phyloP scores from a whole-genome alignment of 1,140 invertebrate species.

The Phthorimaea operculella region DNA sequence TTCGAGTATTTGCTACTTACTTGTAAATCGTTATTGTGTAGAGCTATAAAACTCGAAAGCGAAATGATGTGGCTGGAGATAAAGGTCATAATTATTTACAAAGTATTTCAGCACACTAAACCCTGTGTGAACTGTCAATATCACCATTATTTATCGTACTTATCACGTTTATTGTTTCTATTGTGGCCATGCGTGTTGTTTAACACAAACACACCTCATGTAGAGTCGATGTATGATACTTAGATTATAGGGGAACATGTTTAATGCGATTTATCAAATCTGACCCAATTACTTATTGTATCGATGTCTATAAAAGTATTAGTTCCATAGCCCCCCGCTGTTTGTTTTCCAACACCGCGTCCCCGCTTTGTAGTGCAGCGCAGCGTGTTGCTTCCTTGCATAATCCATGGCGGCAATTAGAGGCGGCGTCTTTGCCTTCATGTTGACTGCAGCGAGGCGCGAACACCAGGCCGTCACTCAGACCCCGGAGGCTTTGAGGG shows the following conservation, averaged over 20 bases:
- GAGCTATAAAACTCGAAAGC: background rate
- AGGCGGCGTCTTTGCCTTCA: conserved; percentile 44
- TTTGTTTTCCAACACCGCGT: conserved; percentile 44
- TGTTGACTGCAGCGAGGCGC: conserved; percentile 59
- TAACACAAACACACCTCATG: too few species aligned
- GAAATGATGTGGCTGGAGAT: too few species aligned
- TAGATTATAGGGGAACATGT: background rate
- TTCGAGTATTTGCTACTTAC: background rate
- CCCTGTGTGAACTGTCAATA: too few species aligned
- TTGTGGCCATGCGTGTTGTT: too few species aligned
- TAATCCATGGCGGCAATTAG: conserved; percentile 50
- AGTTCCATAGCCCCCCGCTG: conserved; percentile 33
- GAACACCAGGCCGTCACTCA: conserved; percentile 45
- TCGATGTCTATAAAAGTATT: background rate
- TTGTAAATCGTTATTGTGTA: background rate
- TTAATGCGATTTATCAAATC: background rate
- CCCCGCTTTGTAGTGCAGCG: conserved; percentile 32
- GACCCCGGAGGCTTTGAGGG: conserved; percentile 50
- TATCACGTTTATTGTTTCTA: too few species aligned
- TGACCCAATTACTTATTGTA: conserved; percentile 1
- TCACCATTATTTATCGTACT: too few species aligned
- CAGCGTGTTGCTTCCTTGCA: conserved; percentile 39
- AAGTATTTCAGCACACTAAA: too few species aligned
- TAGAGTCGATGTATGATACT: too few species aligned
- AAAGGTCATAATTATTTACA: too few species aligned